Evolutionary conservation across 1,140 invertebrate species (phyloP).

Genomic region (Drosophila ficusphila): DNA sequence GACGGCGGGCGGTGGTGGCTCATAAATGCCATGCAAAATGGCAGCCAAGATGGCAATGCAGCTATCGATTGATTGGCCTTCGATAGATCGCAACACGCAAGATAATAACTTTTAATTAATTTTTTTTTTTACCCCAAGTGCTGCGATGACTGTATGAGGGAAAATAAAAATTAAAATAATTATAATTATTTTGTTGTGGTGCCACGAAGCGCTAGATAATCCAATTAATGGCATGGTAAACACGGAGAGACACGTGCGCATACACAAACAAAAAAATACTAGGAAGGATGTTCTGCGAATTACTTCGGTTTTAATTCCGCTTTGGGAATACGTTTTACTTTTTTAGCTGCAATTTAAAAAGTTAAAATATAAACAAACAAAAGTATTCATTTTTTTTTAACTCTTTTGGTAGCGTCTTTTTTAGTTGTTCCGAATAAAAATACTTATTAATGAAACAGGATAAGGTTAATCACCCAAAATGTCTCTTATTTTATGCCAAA

Average conservation of each 20-base stretch:
- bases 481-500: not conserved
- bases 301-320: too few species aligned
- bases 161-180: slow-evolving; percentile 42
- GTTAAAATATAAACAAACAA: too few species aligned
- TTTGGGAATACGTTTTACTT: too few species aligned
- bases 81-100: slow-evolving; percentile 18
- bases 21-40: slow-evolving; percentile 41
- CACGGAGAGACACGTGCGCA: slow-evolving; percentile 30
- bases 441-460: too few species aligned
- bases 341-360: too few species aligned
- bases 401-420: too few species aligned
- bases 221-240: slow-evolving; percentile 66
- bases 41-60: slow-evolving; percentile 41
- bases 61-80: slow-evolving; percentile 59
- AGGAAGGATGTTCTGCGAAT: slow-evolving; percentile 21
- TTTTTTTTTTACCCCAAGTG: slow-evolving; percentile 15
- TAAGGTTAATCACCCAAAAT: too few species aligned
- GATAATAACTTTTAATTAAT: slow-evolving; percentile 71
- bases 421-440: too few species aligned
- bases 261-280: not conserved
- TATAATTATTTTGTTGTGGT: slow-evolving; percentile 60
- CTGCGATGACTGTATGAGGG: slow-evolving; percentile 1
- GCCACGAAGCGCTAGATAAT: slow-evolving; percentile 62
- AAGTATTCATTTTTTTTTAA: too few species aligned
- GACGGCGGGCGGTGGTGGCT: not conserved